Conservation (phyloP, 2,888 invertebrate genomes). For the Hemithea aestivaria region DNA sequence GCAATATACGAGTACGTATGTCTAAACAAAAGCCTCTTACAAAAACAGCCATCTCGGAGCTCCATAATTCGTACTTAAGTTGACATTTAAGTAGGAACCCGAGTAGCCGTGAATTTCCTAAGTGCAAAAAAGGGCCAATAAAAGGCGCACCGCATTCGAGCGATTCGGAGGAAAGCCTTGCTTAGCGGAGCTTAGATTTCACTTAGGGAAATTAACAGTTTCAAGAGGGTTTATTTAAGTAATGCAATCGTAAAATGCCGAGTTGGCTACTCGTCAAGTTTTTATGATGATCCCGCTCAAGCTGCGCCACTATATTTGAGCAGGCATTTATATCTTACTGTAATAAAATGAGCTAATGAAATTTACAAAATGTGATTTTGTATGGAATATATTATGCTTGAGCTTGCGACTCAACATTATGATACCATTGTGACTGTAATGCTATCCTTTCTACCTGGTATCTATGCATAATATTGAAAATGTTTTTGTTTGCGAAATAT, state of each 20-base stretch:
- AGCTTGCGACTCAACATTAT: no score
- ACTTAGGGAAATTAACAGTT: conserved; percentile 48
- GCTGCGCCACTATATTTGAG: no score
- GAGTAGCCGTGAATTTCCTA: conserved; percentile 24
- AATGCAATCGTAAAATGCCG: conserved; percentile 29
- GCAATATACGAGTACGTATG: background rate
- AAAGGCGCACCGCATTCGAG: conserved; percentile 20
- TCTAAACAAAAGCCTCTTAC: no score
- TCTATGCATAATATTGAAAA: no score
- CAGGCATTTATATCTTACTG: no score
- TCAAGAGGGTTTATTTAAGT: conserved; percentile 37
- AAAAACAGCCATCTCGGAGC: conserved; percentile 1
- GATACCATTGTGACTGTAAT: no score
- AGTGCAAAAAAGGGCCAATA: conserved; percentile 19
- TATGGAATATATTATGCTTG: no score
- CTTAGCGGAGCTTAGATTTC: conserved; percentile 36
- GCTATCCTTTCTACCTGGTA: no score
- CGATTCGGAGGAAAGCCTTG: conserved; percentile 29
- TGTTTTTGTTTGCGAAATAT: no score
- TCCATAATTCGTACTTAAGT: conserved; percentile 19
- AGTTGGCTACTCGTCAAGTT: conserved; percentile 25
- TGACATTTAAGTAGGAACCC: conserved; percentile 19
- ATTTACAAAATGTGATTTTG: conserved; percentile 5
- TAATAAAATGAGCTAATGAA: no score
- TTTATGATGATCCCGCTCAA: conserved; percentile 14